Base-by-base conservation (phyloP, 2,797 vertebrate species). In the Hoplostethus atlanticus region DNA sequence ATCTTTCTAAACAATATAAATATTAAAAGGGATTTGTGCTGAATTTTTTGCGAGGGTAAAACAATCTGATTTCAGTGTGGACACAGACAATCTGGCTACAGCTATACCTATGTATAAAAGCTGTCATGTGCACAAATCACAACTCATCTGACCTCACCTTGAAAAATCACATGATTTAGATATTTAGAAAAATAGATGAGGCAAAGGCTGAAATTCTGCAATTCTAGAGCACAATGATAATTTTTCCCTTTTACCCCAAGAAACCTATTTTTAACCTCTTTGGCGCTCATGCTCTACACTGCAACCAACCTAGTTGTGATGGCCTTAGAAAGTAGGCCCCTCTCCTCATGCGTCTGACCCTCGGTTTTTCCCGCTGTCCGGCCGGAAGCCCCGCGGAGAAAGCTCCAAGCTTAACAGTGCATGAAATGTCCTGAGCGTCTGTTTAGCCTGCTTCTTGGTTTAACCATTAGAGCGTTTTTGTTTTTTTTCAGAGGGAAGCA, bases 381-480 rank as follows among this genome's bases (percentile, higher is more conserved):
- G 42, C 65, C 46, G 60, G 73, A 89, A 73, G 69, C 70, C 67
- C 77, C 36, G 57, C 75, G 31, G 84, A 84, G 74, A 70, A 50
- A 65, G 60, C 71, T 67, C 59, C 73, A 77, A 80, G 81, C 71
- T 85, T 83, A 94, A 94, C 72, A 17, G 79, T 38, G 87, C 92
- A 76, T 93, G 86, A 91, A 90, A 81, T 72, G 79, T 85, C 83
- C 86, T 73, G 61, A 84, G 62, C 40, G 76, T 87, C 84, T 66
- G 64, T 74, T 80, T 78, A 78, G 77, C 75, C 52, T 31, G 79
- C 48, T 74, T 77, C 79, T 82, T 74, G 87, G 87, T 89, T 88
- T 77, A 88, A 84, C 83, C 87, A 85, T 89, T 85, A 83, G 80
- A 65, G 64, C 13, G 10, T 84, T 76, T 85, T 57, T 73, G 59